Base-by-base conservation (phyloP, 2,888 invertebrate genomes). In the Keiferia lycopersicella region DNA sequence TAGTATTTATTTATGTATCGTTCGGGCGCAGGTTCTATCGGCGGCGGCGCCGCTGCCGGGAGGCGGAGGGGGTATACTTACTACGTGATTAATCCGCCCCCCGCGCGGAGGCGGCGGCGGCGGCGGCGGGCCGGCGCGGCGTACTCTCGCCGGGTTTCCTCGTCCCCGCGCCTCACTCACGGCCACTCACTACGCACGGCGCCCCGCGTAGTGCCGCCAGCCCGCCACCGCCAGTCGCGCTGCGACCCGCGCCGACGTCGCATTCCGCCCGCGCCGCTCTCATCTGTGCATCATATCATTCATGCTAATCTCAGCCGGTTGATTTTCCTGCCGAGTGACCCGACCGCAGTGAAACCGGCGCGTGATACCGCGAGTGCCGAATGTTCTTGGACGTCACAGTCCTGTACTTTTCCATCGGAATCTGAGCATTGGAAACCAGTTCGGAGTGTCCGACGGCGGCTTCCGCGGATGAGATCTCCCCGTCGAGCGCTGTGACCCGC, bases 91-190 rank as follows among this genome's bases (percentile, higher is more conserved):
- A 91, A 90, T 89, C 88, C 89, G 79, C 78, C 80, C 79, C 82
- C 82, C 72, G 70, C 72, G 73, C 74, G 73, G 75, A 73, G 72
- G 76, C 79, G 78, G 77, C 77, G 80, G 81, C 38, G 34, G 57
- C 57, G 57, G 59, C 80, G 53, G 53, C 72, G 73, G 82, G 78
- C 79, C 81, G 84, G 83, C 83, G 84, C 86, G 84, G 83, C 90
- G 89, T 90, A 90, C 89, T 86, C 87, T 87, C 87, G 83, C 86
- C 90, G 91, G 91, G 90, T 91, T 91, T 90, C 91, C 90, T 91
- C 91, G 89, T 90, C 91, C 90, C 91, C 91, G 90, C 91, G 87
- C 90, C 91, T 91, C 91, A 89, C 91, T 91, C 91, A 89, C 86
- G 91, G 89, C 91, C 89, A 90, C 89, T 90, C 89, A 89, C 86